Percentiles rank a stretch among this genome's conserved stretches.
Conservation (phyloP, 2,113 vertebrate genomes). For the Sebastes fasciatus region DNA sequence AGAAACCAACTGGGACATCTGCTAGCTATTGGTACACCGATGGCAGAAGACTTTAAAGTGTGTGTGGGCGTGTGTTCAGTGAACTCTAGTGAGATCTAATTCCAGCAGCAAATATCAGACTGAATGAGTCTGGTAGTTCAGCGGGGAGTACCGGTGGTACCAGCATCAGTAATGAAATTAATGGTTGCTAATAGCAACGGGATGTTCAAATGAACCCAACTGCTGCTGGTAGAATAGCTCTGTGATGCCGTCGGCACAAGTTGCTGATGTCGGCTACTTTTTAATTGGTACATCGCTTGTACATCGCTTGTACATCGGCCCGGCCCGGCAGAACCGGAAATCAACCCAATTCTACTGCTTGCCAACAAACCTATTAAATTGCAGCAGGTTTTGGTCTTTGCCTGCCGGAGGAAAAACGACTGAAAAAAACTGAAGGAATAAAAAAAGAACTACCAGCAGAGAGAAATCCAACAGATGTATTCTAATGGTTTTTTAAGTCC, state of each 20-base stretch:
- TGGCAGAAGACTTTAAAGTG: constrained; percentile 3
- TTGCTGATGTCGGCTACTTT: no score
- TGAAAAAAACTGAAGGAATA: neutral
- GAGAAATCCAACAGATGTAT: neutral
- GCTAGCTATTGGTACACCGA: constrained; percentile 15
- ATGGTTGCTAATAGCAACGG: neutral
- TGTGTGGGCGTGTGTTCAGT: neutral
- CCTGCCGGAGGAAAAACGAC: no score
- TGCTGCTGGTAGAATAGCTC: neutral
- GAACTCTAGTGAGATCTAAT: constrained; percentile 23
- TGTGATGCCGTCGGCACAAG: no score
- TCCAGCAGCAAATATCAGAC: neutral
- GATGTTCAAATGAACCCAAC: neutral
- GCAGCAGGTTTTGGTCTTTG: neutral
- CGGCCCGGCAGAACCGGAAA: no score
- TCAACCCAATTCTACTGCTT: neutral
- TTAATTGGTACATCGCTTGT: no score
- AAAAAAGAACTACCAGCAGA: neutral
- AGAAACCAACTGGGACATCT: constrained; percentile 32
- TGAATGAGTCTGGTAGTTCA: constrained; percentile 1
- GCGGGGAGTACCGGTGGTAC: neutral
- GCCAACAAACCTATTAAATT: neutral
- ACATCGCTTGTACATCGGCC: no score
- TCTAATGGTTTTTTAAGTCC: neutral
- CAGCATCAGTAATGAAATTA: neutral